These are phyloP conservation scores for Leptatherina wallacei DNA, from an alignment of 2,797 vertebrate species.

Conservation along the genomic window DNA sequence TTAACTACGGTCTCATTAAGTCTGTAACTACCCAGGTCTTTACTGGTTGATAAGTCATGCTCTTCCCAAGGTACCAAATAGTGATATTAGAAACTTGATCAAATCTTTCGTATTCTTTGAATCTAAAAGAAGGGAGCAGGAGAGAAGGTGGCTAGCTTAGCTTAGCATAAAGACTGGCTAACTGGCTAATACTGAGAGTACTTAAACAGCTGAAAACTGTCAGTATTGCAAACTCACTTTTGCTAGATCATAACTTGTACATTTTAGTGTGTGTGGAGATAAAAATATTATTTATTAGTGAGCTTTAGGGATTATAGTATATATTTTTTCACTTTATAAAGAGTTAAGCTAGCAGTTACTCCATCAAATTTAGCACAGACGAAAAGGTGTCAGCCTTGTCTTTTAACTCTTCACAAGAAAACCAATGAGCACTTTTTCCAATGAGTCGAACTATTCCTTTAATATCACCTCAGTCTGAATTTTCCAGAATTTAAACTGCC, in stretches of 20 bases:
- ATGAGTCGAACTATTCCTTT: slow-evolving; percentile 21
- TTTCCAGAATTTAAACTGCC: slow-evolving; percentile 54
- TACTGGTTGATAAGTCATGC: not conserved
- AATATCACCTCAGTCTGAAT: slow-evolving; percentile 34
- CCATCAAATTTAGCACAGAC: not conserved
- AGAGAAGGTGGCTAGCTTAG: not conserved
- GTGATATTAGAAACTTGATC: not conserved
- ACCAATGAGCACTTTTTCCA: slow-evolving; percentile 6
- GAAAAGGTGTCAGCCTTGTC: not conserved
- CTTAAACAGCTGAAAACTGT: too few relatives aligned
- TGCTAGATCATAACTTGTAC: not conserved
- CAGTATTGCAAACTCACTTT: not conserved
- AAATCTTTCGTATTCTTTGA: not conserved
- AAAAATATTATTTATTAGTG: not conserved
- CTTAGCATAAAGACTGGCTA: slow-evolving; percentile 10
- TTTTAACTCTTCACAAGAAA: slow-evolving; percentile 13
- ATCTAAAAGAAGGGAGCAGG: not conserved
- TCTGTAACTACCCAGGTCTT: not conserved
- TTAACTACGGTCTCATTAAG: not conserved
- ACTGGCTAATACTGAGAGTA: not conserved
- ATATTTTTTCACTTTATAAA: not conserved
- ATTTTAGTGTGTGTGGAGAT: not conserved
- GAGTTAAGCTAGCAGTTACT: not conserved
- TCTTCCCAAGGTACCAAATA: not conserved
- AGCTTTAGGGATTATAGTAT: not conserved